These are phyloP conservation scores for Drosophila quasianomalipes DNA, from an alignment of 2,888 invertebrate species.

Conservation along the genomic window DNA sequence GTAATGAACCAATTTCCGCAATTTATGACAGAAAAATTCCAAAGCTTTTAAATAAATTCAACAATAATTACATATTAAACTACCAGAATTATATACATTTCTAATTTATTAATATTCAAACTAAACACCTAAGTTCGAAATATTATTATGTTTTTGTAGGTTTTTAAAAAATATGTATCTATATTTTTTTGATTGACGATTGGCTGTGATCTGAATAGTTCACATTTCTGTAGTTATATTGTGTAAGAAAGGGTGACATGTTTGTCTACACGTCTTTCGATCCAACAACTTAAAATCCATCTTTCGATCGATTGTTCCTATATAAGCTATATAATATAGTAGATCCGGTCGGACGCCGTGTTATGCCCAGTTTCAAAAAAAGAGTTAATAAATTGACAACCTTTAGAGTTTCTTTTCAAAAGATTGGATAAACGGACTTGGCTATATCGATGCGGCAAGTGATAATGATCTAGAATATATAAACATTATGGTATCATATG, in stretches of 20 bases:
- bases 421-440: background rate
- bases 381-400: accelerated
- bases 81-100: background rate
- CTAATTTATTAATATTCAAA: background rate
- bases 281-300: background rate
- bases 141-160: background rate
- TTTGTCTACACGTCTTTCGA: background rate
- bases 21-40: background rate
- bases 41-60: background rate
- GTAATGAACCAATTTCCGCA: background rate
- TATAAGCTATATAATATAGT: background rate
- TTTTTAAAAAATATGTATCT: background rate
- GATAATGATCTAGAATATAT: background rate
- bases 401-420: background rate
- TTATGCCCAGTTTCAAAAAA: background rate
- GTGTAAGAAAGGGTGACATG: background rate
- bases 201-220: background rate
- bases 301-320: background rate
- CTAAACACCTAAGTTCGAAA: background rate
- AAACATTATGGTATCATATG: background rate
- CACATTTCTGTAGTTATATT: background rate
- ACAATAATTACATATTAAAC: background rate
- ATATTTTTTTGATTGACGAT: background rate
- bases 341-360: background rate
- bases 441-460: background rate